Conservation (phyloP, 2,888 invertebrate species). For the Ophion costatus region DNA sequence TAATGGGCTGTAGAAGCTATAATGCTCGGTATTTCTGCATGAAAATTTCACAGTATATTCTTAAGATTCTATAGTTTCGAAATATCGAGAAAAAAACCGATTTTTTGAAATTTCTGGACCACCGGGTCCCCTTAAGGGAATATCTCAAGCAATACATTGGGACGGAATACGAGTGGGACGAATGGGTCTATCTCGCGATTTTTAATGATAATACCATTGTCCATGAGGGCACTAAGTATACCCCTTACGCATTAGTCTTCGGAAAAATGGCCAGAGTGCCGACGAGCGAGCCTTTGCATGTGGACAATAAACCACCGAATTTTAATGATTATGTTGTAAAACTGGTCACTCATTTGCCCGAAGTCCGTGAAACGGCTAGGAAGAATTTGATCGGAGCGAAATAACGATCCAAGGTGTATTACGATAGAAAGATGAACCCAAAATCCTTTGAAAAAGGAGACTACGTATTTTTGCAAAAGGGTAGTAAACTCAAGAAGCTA, state of each 20-base stretch:
- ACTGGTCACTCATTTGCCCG: constrained; percentile 18
- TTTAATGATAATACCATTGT: constrained; percentile 47
- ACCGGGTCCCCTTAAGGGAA: constrained; percentile 6
- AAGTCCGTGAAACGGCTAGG: background rate
- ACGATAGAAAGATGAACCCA: constrained; percentile 32
- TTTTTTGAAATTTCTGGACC: too few species aligned
- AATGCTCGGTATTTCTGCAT: too few species aligned
- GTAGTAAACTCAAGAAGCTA: constrained; percentile 8
- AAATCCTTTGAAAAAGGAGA: background rate
- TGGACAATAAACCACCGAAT: background rate
- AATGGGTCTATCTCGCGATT: constrained; percentile 24
- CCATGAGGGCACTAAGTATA: constrained; percentile 48
- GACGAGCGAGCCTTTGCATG: too few species aligned
- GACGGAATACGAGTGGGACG: constrained; percentile 35
- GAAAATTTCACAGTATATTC: too few species aligned
- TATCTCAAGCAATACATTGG: constrained; percentile 25
- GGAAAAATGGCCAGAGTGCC: too few species aligned
- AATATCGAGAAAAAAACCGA: too few species aligned
- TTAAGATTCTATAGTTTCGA: too few species aligned
- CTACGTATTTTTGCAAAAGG: constrained; percentile 13
- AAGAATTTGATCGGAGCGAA: constrained; percentile 26
- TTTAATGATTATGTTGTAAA: constrained; percentile 56
- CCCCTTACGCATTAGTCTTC: background rate
- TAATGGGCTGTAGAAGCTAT: too few species aligned
- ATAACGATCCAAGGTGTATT: constrained; percentile 32